Conservation (phyloP, 2,797 vertebrate species). For the Brachyalestes nurse region DNA sequence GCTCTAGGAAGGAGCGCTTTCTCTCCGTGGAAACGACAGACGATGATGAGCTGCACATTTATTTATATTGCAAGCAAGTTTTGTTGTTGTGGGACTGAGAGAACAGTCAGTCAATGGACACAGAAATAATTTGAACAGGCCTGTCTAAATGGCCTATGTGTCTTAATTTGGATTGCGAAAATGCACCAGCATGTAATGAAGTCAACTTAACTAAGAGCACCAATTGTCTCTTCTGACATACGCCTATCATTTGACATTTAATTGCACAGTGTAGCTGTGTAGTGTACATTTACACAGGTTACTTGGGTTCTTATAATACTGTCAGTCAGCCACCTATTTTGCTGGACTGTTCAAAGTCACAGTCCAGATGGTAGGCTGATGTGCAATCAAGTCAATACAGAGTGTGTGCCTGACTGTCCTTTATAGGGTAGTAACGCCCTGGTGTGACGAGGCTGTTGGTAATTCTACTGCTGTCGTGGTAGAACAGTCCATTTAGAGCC, state of each 20-base stretch:
- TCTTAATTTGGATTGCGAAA: not conserved
- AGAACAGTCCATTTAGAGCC: not conserved
- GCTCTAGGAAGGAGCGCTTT: conserved; percentile 49
- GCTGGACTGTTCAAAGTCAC: not conserved
- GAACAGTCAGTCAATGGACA: not conserved
- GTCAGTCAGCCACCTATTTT: not conserved
- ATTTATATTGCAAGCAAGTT: conserved; percentile 42
- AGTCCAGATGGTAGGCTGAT: conserved; percentile 11
- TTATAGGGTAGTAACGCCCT: not conserved
- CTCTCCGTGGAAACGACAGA: conserved; percentile 37
- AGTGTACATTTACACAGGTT: not conserved
- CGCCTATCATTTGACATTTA: not conserved
- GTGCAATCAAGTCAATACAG: not conserved
- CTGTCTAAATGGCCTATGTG: not conserved
- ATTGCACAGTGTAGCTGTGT: not conserved
- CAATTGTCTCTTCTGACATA: not conserved
- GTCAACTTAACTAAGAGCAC: not conserved
- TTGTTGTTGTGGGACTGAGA: conserved; percentile 24
- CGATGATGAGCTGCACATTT: conserved; percentile 35
- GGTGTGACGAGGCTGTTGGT: not conserved
- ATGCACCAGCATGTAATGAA: not conserved
- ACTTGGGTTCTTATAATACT: not conserved
- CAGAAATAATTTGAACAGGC: conserved; percentile 8
- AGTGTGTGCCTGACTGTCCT: not conserved
- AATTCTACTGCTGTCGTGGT: not conserved